Percentiles rank a stretch among this genome's conserved stretches.
Conservation (phyloP, 2,888 invertebrate species). For the Phanerotoma sp. region DNA sequence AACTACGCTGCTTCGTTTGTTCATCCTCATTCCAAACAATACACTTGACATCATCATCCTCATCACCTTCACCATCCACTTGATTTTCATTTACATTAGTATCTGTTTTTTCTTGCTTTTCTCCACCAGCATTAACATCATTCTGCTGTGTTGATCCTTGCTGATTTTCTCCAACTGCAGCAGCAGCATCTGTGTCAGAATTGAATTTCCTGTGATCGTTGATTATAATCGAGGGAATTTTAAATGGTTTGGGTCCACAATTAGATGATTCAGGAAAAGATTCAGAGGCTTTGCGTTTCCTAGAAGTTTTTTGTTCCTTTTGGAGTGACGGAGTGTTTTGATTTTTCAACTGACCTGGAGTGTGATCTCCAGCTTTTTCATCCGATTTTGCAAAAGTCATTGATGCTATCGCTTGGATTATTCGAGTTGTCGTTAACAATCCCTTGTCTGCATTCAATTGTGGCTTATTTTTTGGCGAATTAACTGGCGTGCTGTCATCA, state of each 20-base stretch:
- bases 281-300: slow-evolving; percentile 48
- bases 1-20: slow-evolving; percentile 46
- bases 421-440: slow-evolving; percentile 50
- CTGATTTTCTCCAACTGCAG: slow-evolving; percentile 10
- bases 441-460: slow-evolving; percentile 4
- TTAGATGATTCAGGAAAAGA: slow-evolving; percentile 34
- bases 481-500: slow-evolving; percentile 39
- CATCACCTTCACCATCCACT: slow-evolving; percentile 27
- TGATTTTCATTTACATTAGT: slow-evolving; percentile 10
- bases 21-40: slow-evolving; percentile 51
- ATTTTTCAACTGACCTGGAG: slow-evolving; percentile 31
- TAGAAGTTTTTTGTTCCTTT: slow-evolving; percentile 9
- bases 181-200: slow-evolving; percentile 32
- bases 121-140: slow-evolving; percentile 11
- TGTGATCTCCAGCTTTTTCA: neutral
- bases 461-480: neutral
- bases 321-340: slow-evolving; percentile 11
- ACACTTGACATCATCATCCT: slow-evolving; percentile 47
- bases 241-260: slow-evolving; percentile 40
- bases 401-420: slow-evolving; percentile 50
- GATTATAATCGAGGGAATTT: slow-evolving; percentile 42
- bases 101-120: slow-evolving; percentile 21
- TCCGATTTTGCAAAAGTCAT: slow-evolving; percentile 46
- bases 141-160: neutral
- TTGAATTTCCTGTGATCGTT: slow-evolving; percentile 31